Conservation (phyloP, 2,797 vertebrate genomes). For the Psittacula echo region DNA sequence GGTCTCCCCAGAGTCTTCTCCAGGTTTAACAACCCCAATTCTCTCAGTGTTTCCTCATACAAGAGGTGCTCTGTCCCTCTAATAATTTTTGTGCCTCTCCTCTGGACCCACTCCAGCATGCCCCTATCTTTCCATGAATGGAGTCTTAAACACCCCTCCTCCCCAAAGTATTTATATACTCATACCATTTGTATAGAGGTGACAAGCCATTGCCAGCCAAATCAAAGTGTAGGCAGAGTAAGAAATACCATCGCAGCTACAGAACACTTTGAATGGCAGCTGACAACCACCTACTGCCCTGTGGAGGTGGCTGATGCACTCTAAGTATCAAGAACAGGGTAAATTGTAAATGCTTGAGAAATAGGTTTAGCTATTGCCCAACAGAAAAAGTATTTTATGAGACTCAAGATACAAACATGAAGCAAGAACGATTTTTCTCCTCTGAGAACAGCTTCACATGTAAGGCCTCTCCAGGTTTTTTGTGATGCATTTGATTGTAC, state of each 20-base stretch:
- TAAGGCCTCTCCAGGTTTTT: not conserved
- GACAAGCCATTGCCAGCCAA: not conserved
- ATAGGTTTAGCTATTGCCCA: not conserved
- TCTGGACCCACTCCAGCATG: fast-evolving
- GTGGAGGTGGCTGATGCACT: not conserved
- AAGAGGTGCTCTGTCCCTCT: not conserved
- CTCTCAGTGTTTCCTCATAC: not conserved
- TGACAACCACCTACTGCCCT: not conserved
- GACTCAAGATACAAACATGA: fast-evolving
- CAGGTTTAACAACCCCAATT: not conserved
- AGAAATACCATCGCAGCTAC: not conserved
- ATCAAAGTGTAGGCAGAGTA: not conserved
- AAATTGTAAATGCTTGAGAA: not conserved
- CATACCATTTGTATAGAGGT: not conserved
- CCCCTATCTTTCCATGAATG: not conserved
- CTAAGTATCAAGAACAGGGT: not conserved
- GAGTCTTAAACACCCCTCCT: not conserved
- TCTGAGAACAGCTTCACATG: not conserved
- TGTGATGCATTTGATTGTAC: not conserved
- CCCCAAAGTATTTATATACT: not conserved
- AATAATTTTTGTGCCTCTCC: not conserved
- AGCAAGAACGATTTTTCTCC: not conserved
- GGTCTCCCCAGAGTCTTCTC: not conserved
- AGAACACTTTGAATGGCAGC: not conserved
- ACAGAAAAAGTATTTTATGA: not conserved